A percentile compares a stretch with the other conserved stretches of the same genome.
These are phyloP conservation scores for Bimastos eiseni DNA, from an alignment of 2,888 invertebrate species.

Conservation along the genomic window DNA sequence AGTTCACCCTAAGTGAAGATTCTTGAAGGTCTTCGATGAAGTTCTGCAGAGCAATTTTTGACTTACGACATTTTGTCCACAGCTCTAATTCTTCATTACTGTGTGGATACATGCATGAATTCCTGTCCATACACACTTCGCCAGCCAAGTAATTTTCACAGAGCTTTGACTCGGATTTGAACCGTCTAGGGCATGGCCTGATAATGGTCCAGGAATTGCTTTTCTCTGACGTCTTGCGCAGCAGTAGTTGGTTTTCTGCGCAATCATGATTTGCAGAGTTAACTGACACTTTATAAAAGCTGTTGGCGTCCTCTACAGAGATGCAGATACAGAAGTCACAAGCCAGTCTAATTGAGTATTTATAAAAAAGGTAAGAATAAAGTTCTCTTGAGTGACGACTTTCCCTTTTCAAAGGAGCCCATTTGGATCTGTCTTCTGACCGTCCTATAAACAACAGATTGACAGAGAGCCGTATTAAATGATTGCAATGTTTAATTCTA, in stretches of 20 bases:
- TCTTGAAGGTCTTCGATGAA: slow-evolving; percentile 28
- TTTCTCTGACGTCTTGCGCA: neutral
- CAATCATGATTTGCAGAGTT: neutral
- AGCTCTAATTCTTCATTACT: slow-evolving; percentile 28
- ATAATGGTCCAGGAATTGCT: neutral
- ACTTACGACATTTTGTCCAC: slow-evolving; percentile 29
- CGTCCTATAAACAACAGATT: neutral
- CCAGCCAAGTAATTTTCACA: neutral
- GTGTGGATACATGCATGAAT: slow-evolving; percentile 32
- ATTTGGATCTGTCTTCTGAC: neutral
- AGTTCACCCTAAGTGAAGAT: slow-evolving; percentile 17
- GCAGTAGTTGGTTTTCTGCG: neutral
- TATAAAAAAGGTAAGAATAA: neutral
- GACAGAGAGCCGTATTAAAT: neutral
- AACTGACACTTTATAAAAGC: neutral
- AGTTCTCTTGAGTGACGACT: slow-evolving; percentile 13
- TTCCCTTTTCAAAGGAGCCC: neutral
- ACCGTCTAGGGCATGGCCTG: slow-evolving; percentile 13
- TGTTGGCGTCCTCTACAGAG: neutral
- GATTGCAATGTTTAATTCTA: neutral
- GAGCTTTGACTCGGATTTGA: neutral
- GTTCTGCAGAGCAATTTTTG: slow-evolving; percentile 9
- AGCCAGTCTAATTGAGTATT: neutral
- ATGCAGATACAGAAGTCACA: slow-evolving; percentile 21
- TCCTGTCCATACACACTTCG: slow-evolving; percentile 24